phyloP scores from a whole-genome alignment of 1,140 invertebrate species.

The Drosophila trapezifrons region DNA sequence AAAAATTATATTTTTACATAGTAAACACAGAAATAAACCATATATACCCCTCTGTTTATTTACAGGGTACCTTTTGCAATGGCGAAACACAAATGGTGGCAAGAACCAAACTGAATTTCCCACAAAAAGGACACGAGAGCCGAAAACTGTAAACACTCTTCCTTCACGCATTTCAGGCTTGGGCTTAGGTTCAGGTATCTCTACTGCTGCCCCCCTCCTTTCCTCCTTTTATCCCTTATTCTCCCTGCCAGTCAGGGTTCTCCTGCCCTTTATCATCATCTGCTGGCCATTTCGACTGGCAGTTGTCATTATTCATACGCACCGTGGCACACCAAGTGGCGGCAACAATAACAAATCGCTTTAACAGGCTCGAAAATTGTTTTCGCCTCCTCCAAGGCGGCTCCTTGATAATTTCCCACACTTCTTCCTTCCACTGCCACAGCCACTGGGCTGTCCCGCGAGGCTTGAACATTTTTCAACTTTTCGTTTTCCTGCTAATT shows the following conservation, averaged over 20 bases:
- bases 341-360: conserved; percentile 70
- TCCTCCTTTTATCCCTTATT: not conserved
- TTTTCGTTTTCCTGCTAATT: conserved; percentile 21
- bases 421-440: not conserved
- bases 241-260: not conserved
- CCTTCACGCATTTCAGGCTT: conserved; percentile 42
- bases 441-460: conserved; percentile 22
- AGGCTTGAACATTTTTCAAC: conserved; percentile 50
- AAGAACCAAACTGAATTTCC: conserved; percentile 33
- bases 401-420: conserved; percentile 24
- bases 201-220: not conserved
- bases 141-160: conserved; percentile 48
- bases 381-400: conserved; percentile 21
- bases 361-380: conserved; percentile 64
- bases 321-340: conserved; percentile 52
- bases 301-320: conserved; percentile 77
- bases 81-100: conserved; percentile 20
- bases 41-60: not conserved
- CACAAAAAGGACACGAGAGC: conserved; percentile 29
- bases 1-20: too few species aligned
- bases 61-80: not conserved
- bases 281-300: conserved; percentile 59
- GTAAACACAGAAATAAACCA: too few species aligned
- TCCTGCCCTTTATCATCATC: conserved; percentile 21
- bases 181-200: conserved; percentile 32